A percentile compares a stretch with the other conserved stretches of the same genome.
Evolutionary conservation across 2,797 vertebrate species (phyloP).

Genomic region (Echeneis naucrates): DNA sequence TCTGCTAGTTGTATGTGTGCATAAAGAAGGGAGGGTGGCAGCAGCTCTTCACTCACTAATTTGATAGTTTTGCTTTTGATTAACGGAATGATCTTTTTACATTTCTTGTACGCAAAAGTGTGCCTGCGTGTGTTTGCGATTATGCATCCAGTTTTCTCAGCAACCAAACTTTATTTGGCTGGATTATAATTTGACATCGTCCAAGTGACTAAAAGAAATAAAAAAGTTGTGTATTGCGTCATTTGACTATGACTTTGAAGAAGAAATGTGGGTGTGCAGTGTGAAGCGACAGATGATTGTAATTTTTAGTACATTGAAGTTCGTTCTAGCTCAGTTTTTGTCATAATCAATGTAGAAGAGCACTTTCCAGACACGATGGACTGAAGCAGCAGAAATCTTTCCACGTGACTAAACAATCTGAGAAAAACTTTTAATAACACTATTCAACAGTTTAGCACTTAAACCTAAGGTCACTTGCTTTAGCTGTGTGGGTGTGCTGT

Average conservation of each 20-base stretch:
- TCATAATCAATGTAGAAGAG: neutral
- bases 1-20: neutral
- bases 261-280: neutral
- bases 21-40: neutral
- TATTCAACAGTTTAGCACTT: neutral
- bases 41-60: neutral
- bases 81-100: conserved; percentile 14
- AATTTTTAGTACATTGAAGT: too few species aligned
- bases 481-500: neutral
- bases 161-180: conserved; percentile 8
- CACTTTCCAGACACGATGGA: neutral
- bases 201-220: neutral
- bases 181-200: neutral
- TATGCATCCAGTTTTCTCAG: neutral
- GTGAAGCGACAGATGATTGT: neutral
- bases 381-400: too few species aligned
- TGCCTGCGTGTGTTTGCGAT: neutral
- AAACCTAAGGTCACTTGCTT: neutral
- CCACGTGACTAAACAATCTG: neutral
- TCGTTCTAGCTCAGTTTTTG: too few species aligned
- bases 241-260: neutral
- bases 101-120: neutral
- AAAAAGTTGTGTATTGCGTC: too few species aligned
- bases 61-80: conserved; percentile 17
- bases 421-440: neutral